These are phyloP conservation scores for Hybognathus amarus DNA, from an alignment of 2,797 vertebrate genomes.

Conservation along the genomic window DNA sequence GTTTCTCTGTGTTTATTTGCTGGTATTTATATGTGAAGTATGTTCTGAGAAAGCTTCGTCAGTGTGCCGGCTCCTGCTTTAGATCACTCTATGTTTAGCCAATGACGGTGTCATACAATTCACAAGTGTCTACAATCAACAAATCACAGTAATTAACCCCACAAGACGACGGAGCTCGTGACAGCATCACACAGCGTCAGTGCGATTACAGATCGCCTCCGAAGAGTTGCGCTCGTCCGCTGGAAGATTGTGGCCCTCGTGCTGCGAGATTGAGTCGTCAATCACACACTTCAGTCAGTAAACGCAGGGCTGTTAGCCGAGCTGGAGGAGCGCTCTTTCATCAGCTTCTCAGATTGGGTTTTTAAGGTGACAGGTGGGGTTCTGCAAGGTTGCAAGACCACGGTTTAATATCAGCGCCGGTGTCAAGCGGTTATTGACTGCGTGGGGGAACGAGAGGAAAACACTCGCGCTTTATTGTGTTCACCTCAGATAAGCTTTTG, in stretches of 20 bases:
- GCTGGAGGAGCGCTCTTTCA: slow-evolving; percentile 71
- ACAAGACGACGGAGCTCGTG: not conserved
- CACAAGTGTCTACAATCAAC: not conserved
- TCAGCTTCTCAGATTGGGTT: slow-evolving; percentile 65
- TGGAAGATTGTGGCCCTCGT: slow-evolving; percentile 76
- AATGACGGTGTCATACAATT: not conserved
- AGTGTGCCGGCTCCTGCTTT: not conserved
- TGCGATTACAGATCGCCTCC: slow-evolving; percentile 59
- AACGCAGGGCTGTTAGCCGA: slow-evolving; percentile 66
- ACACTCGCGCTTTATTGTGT: slow-evolving; percentile 42
- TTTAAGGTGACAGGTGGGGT: slow-evolving; percentile 73
- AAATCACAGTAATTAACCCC: slow-evolving; percentile 28
- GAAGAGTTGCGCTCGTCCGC: slow-evolving; percentile 67
- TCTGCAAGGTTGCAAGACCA: slow-evolving; percentile 70
- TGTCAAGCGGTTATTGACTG: slow-evolving; percentile 71
- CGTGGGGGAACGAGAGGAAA: slow-evolving; percentile 58
- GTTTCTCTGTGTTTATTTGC: not conserved
- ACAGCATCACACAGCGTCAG: not conserved
- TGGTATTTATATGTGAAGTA: not conserved
- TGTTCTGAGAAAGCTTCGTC: not conserved
- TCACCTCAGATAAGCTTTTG: slow-evolving; percentile 62
- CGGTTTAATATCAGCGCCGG: slow-evolving; percentile 72
- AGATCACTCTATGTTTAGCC: not conserved
- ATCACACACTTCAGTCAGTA: slow-evolving; percentile 70
- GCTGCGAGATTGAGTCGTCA: slow-evolving; percentile 78